A percentile compares a stretch with the other conserved stretches of the same genome.
Conservation (phyloP, 2,113 vertebrate species). For the Alectura lathami region DNA sequence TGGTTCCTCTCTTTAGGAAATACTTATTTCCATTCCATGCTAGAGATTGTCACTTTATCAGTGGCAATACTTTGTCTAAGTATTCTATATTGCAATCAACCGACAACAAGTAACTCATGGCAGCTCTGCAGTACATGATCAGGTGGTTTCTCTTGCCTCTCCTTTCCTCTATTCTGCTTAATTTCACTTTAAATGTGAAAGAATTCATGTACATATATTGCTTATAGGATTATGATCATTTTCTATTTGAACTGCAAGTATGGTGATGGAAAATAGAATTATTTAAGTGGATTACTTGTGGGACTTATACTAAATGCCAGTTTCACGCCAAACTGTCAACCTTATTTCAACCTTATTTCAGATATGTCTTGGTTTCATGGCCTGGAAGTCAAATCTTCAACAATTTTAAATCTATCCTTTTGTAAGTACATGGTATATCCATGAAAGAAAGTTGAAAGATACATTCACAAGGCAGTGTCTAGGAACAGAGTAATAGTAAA, state of each 20-base stretch:
- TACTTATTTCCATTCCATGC: not conserved
- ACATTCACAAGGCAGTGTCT: not conserved
- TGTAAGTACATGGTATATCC: not conserved
- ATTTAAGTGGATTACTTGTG: constrained; percentile 38
- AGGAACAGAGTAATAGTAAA: not conserved
- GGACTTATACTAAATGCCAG: not conserved
- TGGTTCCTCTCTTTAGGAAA: not conserved
- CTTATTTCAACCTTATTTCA: constrained; percentile 16
- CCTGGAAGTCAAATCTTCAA: not conserved
- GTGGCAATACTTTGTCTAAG: too few species aligned
- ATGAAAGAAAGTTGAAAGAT: not conserved
- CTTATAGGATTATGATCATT: constrained; percentile 10
- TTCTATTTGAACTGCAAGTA: not conserved
- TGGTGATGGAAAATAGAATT: not conserved
- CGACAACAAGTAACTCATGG: not conserved
- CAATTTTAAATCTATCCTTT: not conserved
- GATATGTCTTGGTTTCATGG: not conserved
- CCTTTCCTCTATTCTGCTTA: not conserved
- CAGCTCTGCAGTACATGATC: not conserved
- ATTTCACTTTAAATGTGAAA: not conserved
- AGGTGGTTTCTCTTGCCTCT: not conserved
- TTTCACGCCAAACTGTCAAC: not conserved
- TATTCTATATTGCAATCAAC: not conserved
- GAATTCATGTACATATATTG: not conserved
- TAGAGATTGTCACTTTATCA: not conserved